These are phyloP conservation scores for Acanthacorydalis orientalis DNA, from an alignment of 2,888 invertebrate species.

Conservation along the genomic window DNA sequence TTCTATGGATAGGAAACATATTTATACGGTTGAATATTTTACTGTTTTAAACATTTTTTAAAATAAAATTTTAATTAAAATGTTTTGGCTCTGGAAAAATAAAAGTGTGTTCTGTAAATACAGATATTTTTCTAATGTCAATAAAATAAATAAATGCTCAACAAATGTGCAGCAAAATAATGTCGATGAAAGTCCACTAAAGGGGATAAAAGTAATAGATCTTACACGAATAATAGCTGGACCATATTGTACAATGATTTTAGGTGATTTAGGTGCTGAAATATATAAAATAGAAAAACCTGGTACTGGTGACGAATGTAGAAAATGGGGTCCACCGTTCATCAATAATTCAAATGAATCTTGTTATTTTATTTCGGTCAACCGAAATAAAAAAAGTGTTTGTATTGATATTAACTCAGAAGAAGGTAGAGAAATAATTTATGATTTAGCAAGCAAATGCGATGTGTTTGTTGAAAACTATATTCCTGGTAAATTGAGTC, in stretches of 20 bases:
- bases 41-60: too few relatives aligned
- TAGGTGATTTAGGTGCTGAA: conserved; percentile 86
- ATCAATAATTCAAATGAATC: conserved; percentile 42
- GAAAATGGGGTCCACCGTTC: conserved; percentile 91
- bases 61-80: too few relatives aligned
- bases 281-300: conserved; percentile 84
- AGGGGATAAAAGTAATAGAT: conserved; percentile 59
- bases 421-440: conserved; percentile 44
- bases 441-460: conserved; percentile 54
- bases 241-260: conserved; percentile 84
- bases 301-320: conserved; percentile 67
- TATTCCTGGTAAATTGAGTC: conserved; percentile 72
- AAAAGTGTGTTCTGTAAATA: too few relatives aligned
- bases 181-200: conserved; percentile 36
- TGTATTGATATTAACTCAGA: conserved; percentile 66
- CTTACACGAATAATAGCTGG: conserved; percentile 81
- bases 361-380: conserved; percentile 73
- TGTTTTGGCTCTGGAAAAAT: too few relatives aligned
- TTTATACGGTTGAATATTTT: too few relatives aligned
- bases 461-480: conserved; percentile 91
- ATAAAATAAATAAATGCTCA: too few relatives aligned
- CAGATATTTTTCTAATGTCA: too few relatives aligned
- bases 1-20: too few relatives aligned
- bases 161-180: too few relatives aligned
- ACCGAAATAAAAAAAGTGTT: conserved; percentile 88